Evolutionary conservation across 1,140 invertebrate species (phyloP), one percentile per base, ranked within the genome.

Genomic region (Eumeta japonica): DNA sequence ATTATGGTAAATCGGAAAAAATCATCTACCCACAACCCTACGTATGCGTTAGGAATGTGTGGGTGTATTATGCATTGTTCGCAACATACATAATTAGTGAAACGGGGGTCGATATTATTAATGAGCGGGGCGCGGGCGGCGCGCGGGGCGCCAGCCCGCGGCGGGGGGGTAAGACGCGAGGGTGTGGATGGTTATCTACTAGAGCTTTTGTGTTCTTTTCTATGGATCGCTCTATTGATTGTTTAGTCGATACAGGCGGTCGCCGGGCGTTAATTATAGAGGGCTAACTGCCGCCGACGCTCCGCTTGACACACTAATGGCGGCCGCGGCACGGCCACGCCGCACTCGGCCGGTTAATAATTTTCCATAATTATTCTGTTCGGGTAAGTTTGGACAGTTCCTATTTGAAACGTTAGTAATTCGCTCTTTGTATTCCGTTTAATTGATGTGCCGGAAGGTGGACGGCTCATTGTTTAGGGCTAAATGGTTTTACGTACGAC

Each of bases 11-110:
- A n/a, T n/a, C n/a, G n/a, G n/a, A n/a, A n/a, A n/a, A n/a, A n/a
- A n/a, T n/a, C n/a, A n/a, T n/a, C n/a, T n/a, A n/a, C n/a, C n/a
- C n/a, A n/a, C n/a, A n/a, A 24, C 20, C n/a, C 7, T 24, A 24
- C 20, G 7, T 24, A 24, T n/a, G n/a, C n/a, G n/a, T 7, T 30
- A 28, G 28, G 34, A 27, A 35, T 44, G 31, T 45, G 46, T 50
- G 56, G 44, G 46, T 37, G 45, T 38, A 44, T 53, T 45, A 54
- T 72, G 65, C 67, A 72, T 72, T 12, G 28, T 30, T 70, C 60
- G 67, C 63, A 65, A 63, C 63, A 66, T 54, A 64, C 57, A 62
- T 70, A 72, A 72, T 72, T 72, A 72, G 67, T 71, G 54, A 62
- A 58, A 54, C 24, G 38, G 61, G 31, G 64, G 58, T 66, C 50